phyloP scores from a whole-genome alignment of 2,113 vertebrate genomes.

The Sciurus niger region DNA sequence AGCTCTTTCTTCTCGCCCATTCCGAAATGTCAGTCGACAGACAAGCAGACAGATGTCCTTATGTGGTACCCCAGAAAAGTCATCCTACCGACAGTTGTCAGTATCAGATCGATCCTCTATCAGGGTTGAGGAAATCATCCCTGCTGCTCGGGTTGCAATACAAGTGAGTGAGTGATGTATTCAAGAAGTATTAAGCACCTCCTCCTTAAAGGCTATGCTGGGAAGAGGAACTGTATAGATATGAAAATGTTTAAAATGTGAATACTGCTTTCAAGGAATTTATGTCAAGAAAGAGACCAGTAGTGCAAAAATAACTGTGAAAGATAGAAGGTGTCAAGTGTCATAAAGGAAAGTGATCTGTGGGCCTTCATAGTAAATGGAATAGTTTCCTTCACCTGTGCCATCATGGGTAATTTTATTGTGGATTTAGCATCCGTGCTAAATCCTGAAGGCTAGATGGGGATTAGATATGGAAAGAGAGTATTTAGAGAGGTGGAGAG shows the following conservation, averaged over 20 bases:
- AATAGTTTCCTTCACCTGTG: neutral
- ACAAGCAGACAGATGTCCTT: conserved; percentile 95
- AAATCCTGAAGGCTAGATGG: neutral
- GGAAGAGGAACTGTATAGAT: neutral
- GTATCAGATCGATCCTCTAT: conserved; percentile 98
- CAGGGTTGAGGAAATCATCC: conserved; percentile 98
- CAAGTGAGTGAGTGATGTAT: conserved; percentile 90
- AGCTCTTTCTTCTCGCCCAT: conserved; percentile 96
- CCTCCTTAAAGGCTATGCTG: neutral
- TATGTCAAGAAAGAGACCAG: neutral
- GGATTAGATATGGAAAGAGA: neutral
- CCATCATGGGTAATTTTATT: neutral
- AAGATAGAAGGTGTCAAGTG: neutral
- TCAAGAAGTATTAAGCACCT: neutral
- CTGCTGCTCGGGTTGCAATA: conserved; percentile 97
- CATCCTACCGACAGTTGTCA: conserved; percentile 96
- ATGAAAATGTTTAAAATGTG: neutral
- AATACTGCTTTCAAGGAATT: conserved; percentile 15
- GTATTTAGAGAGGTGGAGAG: neutral
- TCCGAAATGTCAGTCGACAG: conserved; percentile 94
- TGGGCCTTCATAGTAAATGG: neutral
- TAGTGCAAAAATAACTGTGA: neutral
- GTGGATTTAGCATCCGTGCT: neutral
- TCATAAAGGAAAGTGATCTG: neutral
- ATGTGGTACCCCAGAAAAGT: conserved; percentile 97